Evolutionary conservation across 2,888 invertebrate species (phyloP), one percentile per base, ranked within the genome.

Genomic region (Monoplex corrugatus): DNA sequence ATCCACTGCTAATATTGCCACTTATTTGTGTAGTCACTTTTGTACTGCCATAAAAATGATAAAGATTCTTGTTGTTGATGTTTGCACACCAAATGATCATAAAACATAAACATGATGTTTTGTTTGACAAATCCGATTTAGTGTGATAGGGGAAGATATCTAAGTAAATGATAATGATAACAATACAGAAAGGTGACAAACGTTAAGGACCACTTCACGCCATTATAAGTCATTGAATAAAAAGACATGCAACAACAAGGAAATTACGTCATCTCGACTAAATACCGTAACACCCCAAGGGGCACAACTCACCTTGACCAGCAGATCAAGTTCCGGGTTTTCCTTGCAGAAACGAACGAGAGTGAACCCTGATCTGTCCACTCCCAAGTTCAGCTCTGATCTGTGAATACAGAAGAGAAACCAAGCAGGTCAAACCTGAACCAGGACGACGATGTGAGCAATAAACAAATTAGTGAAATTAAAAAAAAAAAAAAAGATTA

Each of bases 351-450:
- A 95, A 45, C 95, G 92, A 40, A 95, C 93, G 23, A 96, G 91
- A 0, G 95, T 95, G 90, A 96, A 96, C 0, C 96, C 95, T 23
- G 95, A 95, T 44, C 95, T 92, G 84, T 95, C 95, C 10, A 96
- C 95, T 0, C 95, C 95, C 16, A 96, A 92, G 89, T 96, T 96
- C 45, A 96, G 90, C 90, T 96, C 96, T 0, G 95, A 96, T 72
- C 96, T 96, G 91, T 28, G 68, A 32, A 80, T 19, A 68, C 68
- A 68, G 28, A 23, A 72, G 57, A 2, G 57, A n/a, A n/a, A n/a
- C n/a, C n/a, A 57, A 13, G 16, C 57, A n/a, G n/a, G n/a, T n/a
- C n/a, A n/a, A n/a, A n/a, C n/a, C n/a, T n/a, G n/a, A n/a, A n/a
- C n/a, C n/a, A n/a, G n/a, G n/a, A n/a, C 28, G 57, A 10, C 28